These are phyloP conservation scores for Sciurus vulgaris DNA, from an alignment of 2,797 vertebrate genomes.

Conservation along the genomic window DNA sequence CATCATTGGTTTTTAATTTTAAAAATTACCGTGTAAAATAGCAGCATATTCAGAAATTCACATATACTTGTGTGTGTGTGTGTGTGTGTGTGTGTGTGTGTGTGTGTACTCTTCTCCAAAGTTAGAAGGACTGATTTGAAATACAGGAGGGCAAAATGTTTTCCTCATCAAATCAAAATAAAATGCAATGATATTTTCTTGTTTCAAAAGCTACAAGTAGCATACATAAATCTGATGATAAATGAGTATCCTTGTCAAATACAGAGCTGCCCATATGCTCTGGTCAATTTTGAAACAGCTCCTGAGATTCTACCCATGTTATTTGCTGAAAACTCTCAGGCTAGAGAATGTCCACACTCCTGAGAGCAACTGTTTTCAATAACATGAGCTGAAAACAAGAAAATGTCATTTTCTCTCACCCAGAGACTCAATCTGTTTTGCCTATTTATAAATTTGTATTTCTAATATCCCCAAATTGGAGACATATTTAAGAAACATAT, in stretches of 20 bases:
- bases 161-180: neutral
- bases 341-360: neutral
- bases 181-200: neutral
- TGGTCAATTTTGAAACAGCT: neutral
- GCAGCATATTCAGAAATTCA: neutral
- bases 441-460: neutral
- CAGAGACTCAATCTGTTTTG: neutral
- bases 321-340: neutral
- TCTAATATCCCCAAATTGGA: neutral
- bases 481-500: neutral
- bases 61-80: too few species aligned
- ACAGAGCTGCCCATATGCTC: neutral
- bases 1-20: slow-evolving; percentile 60
- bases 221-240: neutral
- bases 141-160: neutral
- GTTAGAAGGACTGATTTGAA: slow-evolving; percentile 48
- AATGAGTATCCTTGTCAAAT: neutral
- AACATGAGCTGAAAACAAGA: neutral
- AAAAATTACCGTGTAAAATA: slow-evolving; percentile 53
- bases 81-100: too few species aligned
- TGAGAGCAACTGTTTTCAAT: slow-evolving; percentile 10
- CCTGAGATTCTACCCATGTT: neutral
- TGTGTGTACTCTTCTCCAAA: neutral
- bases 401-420: neutral
- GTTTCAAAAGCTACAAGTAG: neutral